Evolutionary conservation across 1,140 invertebrate species (phyloP).

Genomic region (Cotesia typhae): DNA sequence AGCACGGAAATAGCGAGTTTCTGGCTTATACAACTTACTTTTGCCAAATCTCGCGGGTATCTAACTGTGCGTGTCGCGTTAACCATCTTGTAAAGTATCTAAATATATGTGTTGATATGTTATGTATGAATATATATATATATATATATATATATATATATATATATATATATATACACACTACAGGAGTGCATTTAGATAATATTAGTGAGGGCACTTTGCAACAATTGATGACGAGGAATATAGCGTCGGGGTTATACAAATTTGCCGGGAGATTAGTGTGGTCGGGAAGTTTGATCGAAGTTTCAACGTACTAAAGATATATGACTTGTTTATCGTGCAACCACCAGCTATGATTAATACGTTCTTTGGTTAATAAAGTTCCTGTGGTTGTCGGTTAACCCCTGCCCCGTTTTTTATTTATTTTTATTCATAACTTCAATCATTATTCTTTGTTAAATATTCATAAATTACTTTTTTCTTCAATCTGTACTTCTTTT

Average conservation of each 20-base stretch:
- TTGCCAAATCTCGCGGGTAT: slow-evolving; percentile 21
- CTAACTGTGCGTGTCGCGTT: slow-evolving; percentile 16
- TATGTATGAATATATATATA: too few relatives aligned
- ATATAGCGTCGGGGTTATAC: not conserved
- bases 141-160: too few relatives aligned
- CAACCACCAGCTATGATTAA: slow-evolving; percentile 13
- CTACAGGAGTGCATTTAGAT: not conserved
- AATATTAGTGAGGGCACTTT: not conserved
- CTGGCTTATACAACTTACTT: slow-evolving; percentile 15
- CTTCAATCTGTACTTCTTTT: too few relatives aligned
- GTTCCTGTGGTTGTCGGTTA: slow-evolving; percentile 8
- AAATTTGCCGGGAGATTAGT: not conserved
- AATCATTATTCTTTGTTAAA: too few relatives aligned
- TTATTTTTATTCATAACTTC: too few relatives aligned
- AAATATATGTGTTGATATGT: not conserved
- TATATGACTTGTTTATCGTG: slow-evolving; percentile 16
- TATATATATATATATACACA: too few relatives aligned
- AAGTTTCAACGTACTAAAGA: slow-evolving; percentile 6
- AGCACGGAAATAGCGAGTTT: slow-evolving; percentile 42
- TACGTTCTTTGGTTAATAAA: slow-evolving; percentile 11
- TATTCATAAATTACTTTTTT: too few relatives aligned
- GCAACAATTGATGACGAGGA: slow-evolving; percentile 11
- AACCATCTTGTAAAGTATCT: slow-evolving; percentile 21
- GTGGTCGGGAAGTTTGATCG: slow-evolving; percentile 9
- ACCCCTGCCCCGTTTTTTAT: not conserved